Evolutionary conservation across 1,140 invertebrate genomes (phyloP), one percentile per base, ranked within the genome.

Genomic region (Zophobas morio): DNA sequence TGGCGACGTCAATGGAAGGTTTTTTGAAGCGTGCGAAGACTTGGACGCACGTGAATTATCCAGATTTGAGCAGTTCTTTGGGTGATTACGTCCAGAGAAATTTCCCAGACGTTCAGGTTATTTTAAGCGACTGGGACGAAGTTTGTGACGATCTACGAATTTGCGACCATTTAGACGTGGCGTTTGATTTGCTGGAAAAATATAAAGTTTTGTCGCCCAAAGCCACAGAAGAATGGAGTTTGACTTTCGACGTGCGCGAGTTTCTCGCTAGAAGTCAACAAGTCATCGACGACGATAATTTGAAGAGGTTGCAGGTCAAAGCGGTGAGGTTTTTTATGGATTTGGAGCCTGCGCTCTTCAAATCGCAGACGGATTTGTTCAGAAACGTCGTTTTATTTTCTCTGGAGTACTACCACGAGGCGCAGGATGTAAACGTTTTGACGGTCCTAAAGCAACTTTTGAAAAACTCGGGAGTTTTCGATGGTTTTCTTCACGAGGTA

Each of bases 291-390:
- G 72, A 85, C 53, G 84, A 87, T 35, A 78, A 86, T 56, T 83
- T 87, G 42, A 86, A 87, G 46, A 79, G 87, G 70, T 86, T 93
- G 72, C 91, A 93, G 85, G 86, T 93, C 0, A 93, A 93, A 86
- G 87, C 90, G 1, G 89, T 93, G 6, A 90, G 90, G 56, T 88
- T 93, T 40, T 89, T 93, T 81, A 79, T 93, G 1, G 84, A 86
- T 53, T 79, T 91, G 4, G 89, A 92, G 80, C 87, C 87, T n/a
- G 86, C 87, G 4, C 85, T 88, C 2, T 89, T 93, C 79, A 86
- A 88, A 20, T 86, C 89, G 1, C 86, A 89, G 36, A 89, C 90
- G 78, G 79, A 88, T 51, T 87, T 91, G 73, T 93, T 94, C 75
- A 88, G 85, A 47, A 84, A 89, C 51, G 86, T 90, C 20, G 85